Evolutionary conservation across 2,888 invertebrate species (phyloP).

Genomic region (Crossocerus cetratus): DNA sequence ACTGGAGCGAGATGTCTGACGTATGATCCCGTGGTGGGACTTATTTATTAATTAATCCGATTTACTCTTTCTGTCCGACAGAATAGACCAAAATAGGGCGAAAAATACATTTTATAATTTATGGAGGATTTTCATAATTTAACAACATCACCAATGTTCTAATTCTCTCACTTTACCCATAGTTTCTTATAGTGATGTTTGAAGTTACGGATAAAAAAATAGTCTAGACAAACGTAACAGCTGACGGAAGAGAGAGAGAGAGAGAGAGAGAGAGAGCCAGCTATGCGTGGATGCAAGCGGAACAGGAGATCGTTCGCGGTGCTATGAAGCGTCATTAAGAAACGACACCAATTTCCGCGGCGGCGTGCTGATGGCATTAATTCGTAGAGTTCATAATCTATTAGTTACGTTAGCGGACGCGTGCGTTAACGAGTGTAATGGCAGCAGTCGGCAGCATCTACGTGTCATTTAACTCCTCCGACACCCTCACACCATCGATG

Average conservation of each 20-base stretch:
- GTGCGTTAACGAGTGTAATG: slow-evolving; percentile 74
- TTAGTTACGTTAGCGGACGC: slow-evolving; percentile 72
- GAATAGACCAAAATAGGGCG: no score
- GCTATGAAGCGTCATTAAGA: slow-evolving; percentile 6
- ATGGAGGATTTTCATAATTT: no score
- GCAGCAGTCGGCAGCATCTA: slow-evolving; percentile 71
- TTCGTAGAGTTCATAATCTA: slow-evolving; percentile 75
- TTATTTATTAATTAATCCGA: slow-evolving; percentile 74
- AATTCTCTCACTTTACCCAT: no score
- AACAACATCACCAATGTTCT: no score
- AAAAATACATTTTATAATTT: no score
- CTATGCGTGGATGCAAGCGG: no score
- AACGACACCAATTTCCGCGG: neutral
- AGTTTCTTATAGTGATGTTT: no score
- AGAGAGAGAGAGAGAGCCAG: no score
- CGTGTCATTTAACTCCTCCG: slow-evolving; percentile 73
- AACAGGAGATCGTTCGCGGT: neutral
- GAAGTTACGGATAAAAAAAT: no score
- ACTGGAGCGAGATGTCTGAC: slow-evolving; percentile 36
- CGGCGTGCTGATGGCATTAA: slow-evolving; percentile 68
- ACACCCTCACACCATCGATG: slow-evolving; percentile 76
- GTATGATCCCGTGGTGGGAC: slow-evolving; percentile 74
- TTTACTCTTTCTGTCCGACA: slow-evolving; percentile 67
- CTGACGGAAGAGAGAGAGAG: no score
- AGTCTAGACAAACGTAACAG: no score